Conservation (phyloP, 2,888 invertebrate genomes). For the Myathropa florea region DNA sequence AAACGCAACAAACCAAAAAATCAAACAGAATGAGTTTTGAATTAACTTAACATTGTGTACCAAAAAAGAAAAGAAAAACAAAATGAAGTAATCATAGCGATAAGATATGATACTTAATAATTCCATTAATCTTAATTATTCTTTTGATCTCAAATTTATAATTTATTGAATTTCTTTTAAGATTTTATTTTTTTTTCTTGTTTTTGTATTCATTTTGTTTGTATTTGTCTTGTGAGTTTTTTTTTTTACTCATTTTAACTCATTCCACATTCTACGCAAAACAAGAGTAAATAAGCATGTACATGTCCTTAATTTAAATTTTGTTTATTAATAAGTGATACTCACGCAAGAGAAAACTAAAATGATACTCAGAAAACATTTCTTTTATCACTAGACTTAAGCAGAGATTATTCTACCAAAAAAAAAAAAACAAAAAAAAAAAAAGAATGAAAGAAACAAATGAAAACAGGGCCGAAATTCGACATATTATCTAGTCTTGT, state of each 20-base stretch:
- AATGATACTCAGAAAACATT: conserved; percentile 49
- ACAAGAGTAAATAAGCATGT: not conserved
- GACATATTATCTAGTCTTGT: conserved; percentile 67
- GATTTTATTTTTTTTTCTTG: conserved; percentile 15
- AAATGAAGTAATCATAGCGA: not conserved
- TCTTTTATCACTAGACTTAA: conserved; percentile 17
- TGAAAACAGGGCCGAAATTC: conserved; percentile 51
- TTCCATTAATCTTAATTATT: conserved; percentile 57
- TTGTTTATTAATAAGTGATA: conserved; percentile 41
- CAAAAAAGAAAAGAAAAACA: conserved; percentile 32
- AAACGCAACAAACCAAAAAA: conserved; percentile 59
- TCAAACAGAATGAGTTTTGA: not conserved
- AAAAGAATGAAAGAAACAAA: not conserved
- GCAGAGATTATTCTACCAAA: conserved; percentile 35
- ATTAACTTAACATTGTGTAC: conserved; percentile 29
- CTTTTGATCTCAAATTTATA: conserved; percentile 59
- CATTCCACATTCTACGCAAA: conserved; percentile 15
- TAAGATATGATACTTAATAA: conserved; percentile 32
- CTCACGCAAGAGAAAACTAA: conserved; percentile 19
- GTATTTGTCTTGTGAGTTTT: conserved; percentile 18
- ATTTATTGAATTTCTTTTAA: conserved; percentile 42
- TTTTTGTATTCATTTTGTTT: conserved; percentile 34
- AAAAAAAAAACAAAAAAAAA: not conserved
- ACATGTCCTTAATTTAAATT: not conserved
- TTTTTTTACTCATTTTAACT: not conserved